Evolutionary conservation across 35 echinoderm and acorn worm genomes (phyloP).

Genomic region (Ptychodera flava): DNA sequence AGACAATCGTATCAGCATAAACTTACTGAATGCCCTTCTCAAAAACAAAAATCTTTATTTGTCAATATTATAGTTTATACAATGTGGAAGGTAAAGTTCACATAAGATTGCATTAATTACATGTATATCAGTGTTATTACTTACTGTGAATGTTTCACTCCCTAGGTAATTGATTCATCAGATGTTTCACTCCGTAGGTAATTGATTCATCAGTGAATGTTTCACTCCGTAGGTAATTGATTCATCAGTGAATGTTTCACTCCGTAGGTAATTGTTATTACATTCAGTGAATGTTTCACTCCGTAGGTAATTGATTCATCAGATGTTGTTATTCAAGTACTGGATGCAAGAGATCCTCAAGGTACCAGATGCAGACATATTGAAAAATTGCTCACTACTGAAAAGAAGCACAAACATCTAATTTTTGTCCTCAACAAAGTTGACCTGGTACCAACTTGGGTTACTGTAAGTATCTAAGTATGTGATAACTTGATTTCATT

Average conservation of each 20-base stretch:
- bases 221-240: not conserved
- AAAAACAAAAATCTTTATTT: no score
- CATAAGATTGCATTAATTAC: no score
- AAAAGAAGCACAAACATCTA: slow-evolving; percentile 89
- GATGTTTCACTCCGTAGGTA: slow-evolving; percentile 40
- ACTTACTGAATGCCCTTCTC: no score
- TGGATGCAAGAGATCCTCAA: slow-evolving; percentile 90
- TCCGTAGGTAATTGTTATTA: not conserved
- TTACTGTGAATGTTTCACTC: no score
- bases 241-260: not conserved
- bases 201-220: not conserved
- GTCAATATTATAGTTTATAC: no score
- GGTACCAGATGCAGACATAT: slow-evolving; percentile 84
- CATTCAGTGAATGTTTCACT: no score
- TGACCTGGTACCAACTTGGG: slow-evolving; percentile 93
- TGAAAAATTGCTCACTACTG: slow-evolving; percentile 81
- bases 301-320: slow-evolving; percentile 97
- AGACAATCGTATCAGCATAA: no score
- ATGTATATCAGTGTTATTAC: slow-evolving; percentile 7
- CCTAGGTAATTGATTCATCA: slow-evolving; percentile 94
- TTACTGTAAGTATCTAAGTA: slow-evolving; percentile 63
- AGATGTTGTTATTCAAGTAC: slow-evolving; percentile 81
- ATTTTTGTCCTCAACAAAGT: slow-evolving; percentile 95
- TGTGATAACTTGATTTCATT: not conserved
- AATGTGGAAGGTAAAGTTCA: no score